These are phyloP conservation scores for Carcina quercana DNA, from an alignment of 2,888 invertebrate genomes.

Conservation along the genomic window DNA sequence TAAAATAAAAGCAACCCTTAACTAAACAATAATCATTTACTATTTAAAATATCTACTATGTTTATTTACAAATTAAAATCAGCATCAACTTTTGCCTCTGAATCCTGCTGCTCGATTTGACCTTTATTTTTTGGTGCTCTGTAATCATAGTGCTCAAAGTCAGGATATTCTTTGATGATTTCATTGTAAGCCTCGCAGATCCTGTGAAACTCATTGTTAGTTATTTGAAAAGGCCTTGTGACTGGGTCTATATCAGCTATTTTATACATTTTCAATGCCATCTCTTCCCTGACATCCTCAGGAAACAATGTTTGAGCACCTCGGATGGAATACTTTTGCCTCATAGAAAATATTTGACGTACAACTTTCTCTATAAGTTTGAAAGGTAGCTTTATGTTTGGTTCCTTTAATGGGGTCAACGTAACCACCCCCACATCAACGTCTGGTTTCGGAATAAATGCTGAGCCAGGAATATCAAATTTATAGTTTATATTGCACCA, in stretches of 20 bases:
- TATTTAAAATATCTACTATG: slow-evolving; percentile 14
- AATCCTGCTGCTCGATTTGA: slow-evolving; percentile 7
- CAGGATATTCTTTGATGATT: slow-evolving; percentile 80
- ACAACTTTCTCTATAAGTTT: slow-evolving; percentile 91
- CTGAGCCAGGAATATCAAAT: slow-evolving; percentile 91
- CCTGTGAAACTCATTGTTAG: slow-evolving; percentile 84
- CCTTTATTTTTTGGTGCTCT: slow-evolving; percentile 68
- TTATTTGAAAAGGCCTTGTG: slow-evolving; percentile 81
- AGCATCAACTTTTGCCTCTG: slow-evolving; percentile 23
- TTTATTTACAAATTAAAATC: slow-evolving; percentile 31
- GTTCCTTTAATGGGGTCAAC: slow-evolving; percentile 84
- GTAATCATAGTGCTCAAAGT: slow-evolving; percentile 79
- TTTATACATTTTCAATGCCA: slow-evolving; percentile 79
- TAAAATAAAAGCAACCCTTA: slow-evolving; percentile 4
- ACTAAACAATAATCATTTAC: slow-evolving; percentile 14
- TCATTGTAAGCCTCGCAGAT: slow-evolving; percentile 85
- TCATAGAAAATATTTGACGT: slow-evolving; percentile 88
- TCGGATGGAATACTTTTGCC: slow-evolving; percentile 87
- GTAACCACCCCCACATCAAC: slow-evolving; percentile 98
- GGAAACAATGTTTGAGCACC: slow-evolving; percentile 87
- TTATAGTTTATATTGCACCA: slow-evolving; percentile 89
- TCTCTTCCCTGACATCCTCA: slow-evolving; percentile 75
- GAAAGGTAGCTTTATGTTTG: slow-evolving; percentile 87
- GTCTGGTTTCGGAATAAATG: slow-evolving; percentile 95
- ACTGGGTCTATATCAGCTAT: slow-evolving; percentile 82